Percentiles rank a stretch among this genome's conserved stretches.
phyloP scores from a whole-genome alignment of 2,888 invertebrate species.

The Lycophotia porphyrea region DNA sequence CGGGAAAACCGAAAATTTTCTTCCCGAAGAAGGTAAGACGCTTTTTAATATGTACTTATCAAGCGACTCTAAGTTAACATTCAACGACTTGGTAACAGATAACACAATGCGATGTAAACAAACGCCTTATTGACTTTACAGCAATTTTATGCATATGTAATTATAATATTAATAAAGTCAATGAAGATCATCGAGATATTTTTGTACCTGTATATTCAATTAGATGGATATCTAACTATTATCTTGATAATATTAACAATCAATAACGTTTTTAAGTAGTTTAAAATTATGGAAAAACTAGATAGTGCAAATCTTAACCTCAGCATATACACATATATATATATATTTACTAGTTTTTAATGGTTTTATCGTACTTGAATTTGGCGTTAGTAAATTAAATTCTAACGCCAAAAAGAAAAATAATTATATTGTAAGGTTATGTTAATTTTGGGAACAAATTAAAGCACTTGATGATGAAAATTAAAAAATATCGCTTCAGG shows the following conservation, averaged over 20 bases:
- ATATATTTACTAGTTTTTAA: not conserved
- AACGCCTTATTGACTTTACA: constrained; percentile 49
- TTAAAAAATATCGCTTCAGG: constrained; percentile 21
- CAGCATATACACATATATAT: no score
- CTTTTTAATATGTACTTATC: constrained; percentile 47
- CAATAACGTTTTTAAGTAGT: not conserved
- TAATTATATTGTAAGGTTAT: not conserved
- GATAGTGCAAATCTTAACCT: not conserved
- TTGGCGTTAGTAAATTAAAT: not conserved
- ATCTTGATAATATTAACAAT: not conserved
- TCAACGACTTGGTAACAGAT: constrained; percentile 62
- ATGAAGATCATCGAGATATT: constrained; percentile 28
- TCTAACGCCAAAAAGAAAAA: not conserved
- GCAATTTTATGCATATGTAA: constrained; percentile 33
- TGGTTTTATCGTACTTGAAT: not conserved
- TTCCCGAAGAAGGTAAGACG: constrained; percentile 88
- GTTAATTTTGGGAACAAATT: not conserved
- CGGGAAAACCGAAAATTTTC: constrained; percentile 89
- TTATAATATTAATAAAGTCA: constrained; percentile 25
- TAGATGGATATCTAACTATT: constrained; percentile 23
- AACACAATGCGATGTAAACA: constrained; percentile 59
- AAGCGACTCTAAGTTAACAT: constrained; percentile 50
- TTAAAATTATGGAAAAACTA: not conserved
- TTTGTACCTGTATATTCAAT: constrained; percentile 31
- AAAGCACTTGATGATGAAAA: constrained; percentile 21